Percentiles rank a stretch among this genome's conserved stretches.
Evolutionary conservation across 2,888 invertebrate genomes (phyloP).

Genomic region (Cantharis lateralis): DNA sequence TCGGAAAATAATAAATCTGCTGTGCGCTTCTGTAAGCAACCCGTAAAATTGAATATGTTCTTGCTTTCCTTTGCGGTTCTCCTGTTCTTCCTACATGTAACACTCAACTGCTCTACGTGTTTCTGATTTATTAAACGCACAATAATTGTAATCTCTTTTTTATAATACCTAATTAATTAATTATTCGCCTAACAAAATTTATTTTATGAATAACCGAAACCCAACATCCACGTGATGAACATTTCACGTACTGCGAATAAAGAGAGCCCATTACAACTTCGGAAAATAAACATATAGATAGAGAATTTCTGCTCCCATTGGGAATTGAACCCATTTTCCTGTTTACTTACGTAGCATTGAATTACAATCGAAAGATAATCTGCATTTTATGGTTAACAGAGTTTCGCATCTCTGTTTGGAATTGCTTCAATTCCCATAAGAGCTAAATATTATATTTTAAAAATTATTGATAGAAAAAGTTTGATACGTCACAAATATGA

Average conservation of each 20-base stretch:
- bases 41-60: conserved; percentile 45
- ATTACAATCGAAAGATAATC: not conserved
- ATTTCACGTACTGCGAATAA: not conserved
- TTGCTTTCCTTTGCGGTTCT: conserved; percentile 32
- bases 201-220: not conserved
- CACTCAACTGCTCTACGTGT: conserved; percentile 20
- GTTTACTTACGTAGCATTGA: not conserved
- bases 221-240: not conserved
- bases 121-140: not conserved
- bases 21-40: conserved; percentile 42
- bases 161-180: not conserved
- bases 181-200: not conserved
- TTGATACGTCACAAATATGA: not conserved
- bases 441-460: not conserved
- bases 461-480: not conserved
- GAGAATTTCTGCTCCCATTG: not conserved
- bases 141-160: not conserved
- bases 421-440: not conserved
- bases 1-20: conserved; percentile 44
- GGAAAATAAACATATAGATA: not conserved
- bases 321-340: not conserved
- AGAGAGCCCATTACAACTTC: not conserved
- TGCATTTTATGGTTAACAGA: not conserved
- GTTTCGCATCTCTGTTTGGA: not conserved
- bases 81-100: conserved; percentile 28